Evolutionary conservation across 1,140 invertebrate species (phyloP), one percentile per base, ranked within the genome.

Genomic region (Drosophila ohnishii): DNA sequence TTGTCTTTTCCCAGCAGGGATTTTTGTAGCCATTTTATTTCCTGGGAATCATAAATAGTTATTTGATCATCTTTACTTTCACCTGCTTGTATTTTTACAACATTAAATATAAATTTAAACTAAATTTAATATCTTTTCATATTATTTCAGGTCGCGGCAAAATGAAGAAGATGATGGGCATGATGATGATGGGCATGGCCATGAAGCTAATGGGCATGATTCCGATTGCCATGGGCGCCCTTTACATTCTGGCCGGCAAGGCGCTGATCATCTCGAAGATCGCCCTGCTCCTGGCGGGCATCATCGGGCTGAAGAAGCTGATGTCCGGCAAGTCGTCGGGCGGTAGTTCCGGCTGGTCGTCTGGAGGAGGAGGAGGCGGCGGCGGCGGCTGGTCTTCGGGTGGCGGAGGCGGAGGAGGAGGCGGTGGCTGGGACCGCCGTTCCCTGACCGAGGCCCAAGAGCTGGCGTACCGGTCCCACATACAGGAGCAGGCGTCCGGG

Each of bases 141-240:
- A 87, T 71, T 51, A 6, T 22, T 86, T 53, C 91, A 95, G 94
- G 95, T 76, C 93, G 95, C 66, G 95, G 95, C 3, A 96, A 95
- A 82, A 95, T 95, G 95, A 96, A 96, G 93, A 95, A 96, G 71
- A 96, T 96, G 95, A 96, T 96, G 94, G 94, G 94, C 22, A 95
- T 95, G 93, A 96, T 96, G 94, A 95, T 95, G 94, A 96, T 95
- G 95, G 95, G 95, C 0, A 93, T 95, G 67, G 95, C 94, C 0
- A 95, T 95, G 93, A 96, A 96, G 90, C 94, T 95, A 93, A 95
- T 94, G 0, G 94, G 95, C 1, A 92, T 96, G 92, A 93, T 96
- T 11, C 95, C 95, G 0, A 89, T 96, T 0, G 95, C 95, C 1
- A 95, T 96, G 80, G 95, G 95, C 39, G 95, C 94, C 2, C 92